These are phyloP conservation scores for Heterotis niloticus DNA, from an alignment of 2,113 vertebrate species.

Conservation along the genomic window DNA sequence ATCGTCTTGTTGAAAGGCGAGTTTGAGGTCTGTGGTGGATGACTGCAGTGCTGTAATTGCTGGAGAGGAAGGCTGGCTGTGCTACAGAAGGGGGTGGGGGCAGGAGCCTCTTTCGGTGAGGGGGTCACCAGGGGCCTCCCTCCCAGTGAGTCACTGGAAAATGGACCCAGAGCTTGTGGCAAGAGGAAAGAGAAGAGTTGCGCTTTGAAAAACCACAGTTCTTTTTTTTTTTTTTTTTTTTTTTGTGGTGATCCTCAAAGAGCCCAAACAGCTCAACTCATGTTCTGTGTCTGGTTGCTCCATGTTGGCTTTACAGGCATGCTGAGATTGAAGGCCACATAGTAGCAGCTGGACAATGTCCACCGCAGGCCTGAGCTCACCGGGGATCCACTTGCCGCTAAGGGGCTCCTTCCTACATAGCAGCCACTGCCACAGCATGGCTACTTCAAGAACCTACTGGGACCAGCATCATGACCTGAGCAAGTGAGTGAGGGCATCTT, in stretches of 20 bases:
- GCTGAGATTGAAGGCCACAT: slow-evolving; percentile 32
- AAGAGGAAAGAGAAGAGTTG: slow-evolving; percentile 1
- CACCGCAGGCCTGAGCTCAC: slow-evolving; percentile 61
- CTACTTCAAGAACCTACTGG: slow-evolving; percentile 73
- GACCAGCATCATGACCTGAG: slow-evolving; percentile 64
- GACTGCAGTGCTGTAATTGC: slow-evolving; percentile 38
- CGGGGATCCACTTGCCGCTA: slow-evolving; percentile 60
- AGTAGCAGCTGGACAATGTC: slow-evolving; percentile 55
- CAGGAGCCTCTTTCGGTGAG: slow-evolving; percentile 16
- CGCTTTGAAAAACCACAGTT: not conserved
- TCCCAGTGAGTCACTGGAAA: slow-evolving; percentile 54
- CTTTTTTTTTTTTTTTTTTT: too few species aligned
- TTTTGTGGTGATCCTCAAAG: not conserved
- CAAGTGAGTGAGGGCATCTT: slow-evolving; percentile 62
- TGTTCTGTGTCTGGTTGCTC: not conserved
- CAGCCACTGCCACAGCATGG: slow-evolving; percentile 60
- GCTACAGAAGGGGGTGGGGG: slow-evolving; percentile 44
- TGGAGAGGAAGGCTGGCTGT: slow-evolving; percentile 34
- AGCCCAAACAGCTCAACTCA: not conserved
- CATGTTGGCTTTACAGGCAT: slow-evolving; percentile 41
- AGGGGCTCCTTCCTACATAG: slow-evolving; percentile 60
- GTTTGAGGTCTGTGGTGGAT: slow-evolving; percentile 39
- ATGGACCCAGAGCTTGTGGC: slow-evolving; percentile 30
- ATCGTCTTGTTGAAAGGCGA: slow-evolving; percentile 53
- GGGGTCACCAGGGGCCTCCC: slow-evolving; percentile 33